A percentile compares a stretch with the other conserved stretches of the same genome.
These are phyloP conservation scores for Acipenser transmontanus DNA, from an alignment of 2,797 vertebrate species.

Conservation along the genomic window DNA sequence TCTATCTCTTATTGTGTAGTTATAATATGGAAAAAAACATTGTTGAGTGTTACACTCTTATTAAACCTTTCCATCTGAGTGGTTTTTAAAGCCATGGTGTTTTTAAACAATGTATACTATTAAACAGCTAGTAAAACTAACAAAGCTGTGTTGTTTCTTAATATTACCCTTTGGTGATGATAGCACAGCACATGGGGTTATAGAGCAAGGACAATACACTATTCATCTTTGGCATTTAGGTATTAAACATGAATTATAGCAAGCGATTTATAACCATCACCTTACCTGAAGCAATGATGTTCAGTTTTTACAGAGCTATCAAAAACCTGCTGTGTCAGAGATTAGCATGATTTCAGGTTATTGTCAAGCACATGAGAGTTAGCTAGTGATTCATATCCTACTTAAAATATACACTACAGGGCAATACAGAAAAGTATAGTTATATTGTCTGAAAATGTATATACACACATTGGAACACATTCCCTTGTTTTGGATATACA, in stretches of 20 bases:
- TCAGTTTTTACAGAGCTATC: constrained; percentile 68
- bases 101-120: constrained; percentile 19
- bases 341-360: constrained; percentile 63
- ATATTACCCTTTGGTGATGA: background rate
- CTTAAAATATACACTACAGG: constrained; percentile 19
- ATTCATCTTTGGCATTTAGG: constrained; percentile 61
- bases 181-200: constrained; percentile 29
- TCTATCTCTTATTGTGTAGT: background rate
- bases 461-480: background rate
- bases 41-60: background rate
- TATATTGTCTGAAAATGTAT: constrained; percentile 6
- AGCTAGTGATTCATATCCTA: constrained; percentile 38
- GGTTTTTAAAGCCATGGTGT: background rate
- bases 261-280: constrained; percentile 73
- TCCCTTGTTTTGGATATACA: background rate
- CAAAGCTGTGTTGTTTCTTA: constrained; percentile 29
- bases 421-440: constrained; percentile 17
- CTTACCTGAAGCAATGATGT: constrained; percentile 83
- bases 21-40: background rate
- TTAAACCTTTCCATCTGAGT: background rate
- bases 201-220: constrained; percentile 62
- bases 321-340: constrained; percentile 77
- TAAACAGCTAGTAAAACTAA: constrained; percentile 25
- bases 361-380: constrained; percentile 37
- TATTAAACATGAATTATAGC: constrained; percentile 83